Evolutionary conservation across 2,113 vertebrate species (phyloP).

Genomic region (Herpetotheres cachinnans): DNA sequence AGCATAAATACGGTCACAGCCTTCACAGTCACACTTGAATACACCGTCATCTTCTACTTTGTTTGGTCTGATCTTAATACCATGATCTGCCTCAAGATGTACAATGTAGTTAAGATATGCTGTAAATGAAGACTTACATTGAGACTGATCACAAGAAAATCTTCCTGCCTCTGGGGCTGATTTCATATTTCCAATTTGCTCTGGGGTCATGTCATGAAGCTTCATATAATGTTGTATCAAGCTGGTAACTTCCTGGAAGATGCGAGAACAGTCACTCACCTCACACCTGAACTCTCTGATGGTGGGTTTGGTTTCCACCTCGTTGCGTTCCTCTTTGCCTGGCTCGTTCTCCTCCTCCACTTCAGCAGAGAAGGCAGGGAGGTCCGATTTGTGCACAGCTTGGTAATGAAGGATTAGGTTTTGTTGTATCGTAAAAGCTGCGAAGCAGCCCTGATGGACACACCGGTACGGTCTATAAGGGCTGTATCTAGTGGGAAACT

Average conservation of each 20-base stretch:
- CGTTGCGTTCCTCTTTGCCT: constrained; percentile 60
- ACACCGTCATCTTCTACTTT: constrained; percentile 78
- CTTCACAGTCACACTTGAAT: constrained; percentile 91
- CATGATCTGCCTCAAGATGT: constrained; percentile 86
- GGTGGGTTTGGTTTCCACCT: constrained; percentile 62
- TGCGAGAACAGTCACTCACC: constrained; percentile 90
- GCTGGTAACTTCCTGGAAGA: constrained; percentile 89
- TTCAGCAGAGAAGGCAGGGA: constrained; percentile 82
- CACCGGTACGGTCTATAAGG: constrained; percentile 91
- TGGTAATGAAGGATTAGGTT: constrained; percentile 97
- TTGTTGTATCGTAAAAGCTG: constrained; percentile 94
- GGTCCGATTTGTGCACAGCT: constrained; percentile 89
- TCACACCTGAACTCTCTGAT: constrained; percentile 90
- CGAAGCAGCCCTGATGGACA: constrained; percentile 92
- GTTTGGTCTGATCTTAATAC: constrained; percentile 75
- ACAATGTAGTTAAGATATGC: constrained; percentile 83
- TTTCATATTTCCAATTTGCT: constrained; percentile 82
- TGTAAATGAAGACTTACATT: constrained; percentile 84
- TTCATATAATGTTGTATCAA: constrained; percentile 92
- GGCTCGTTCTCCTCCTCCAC: constrained; percentile 81
- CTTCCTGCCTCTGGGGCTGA: constrained; percentile 76
- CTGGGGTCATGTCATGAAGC: constrained; percentile 87
- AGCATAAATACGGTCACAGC: constrained; percentile 91
- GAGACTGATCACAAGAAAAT: constrained; percentile 88
- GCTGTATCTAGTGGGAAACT: constrained; percentile 73